Evolutionary conservation across 2,888 invertebrate genomes (phyloP), one percentile per base, ranked within the genome.

Genomic region (Flabesymbios commensalis): DNA sequence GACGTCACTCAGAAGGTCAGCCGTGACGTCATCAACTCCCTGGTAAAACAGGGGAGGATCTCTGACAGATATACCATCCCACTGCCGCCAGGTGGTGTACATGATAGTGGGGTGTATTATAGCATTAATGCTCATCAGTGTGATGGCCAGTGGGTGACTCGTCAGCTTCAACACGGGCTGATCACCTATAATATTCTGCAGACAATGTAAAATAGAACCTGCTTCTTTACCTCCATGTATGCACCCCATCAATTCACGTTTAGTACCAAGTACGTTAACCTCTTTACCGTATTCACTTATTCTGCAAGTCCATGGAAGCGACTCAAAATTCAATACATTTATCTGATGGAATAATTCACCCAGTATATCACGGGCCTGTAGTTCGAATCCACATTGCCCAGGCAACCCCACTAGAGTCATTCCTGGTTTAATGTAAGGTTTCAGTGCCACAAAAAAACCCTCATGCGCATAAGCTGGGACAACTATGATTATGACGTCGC

Each of bases 401-500:
- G 77, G 75, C 60, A 74, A 62, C 1, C 75, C 77, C 17, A 72
- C 69, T 4, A 77, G 65, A 10, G 71, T 64, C 1, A 74, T 68
- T 41, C 74, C 72, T 2, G 70, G 68, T 33, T 73, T 61, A 1
- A 77, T 32, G 45, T 68, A 65, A 3, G 71, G 69, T 28, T 63
- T 59, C 28, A 77, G 68, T 3, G 69, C 72, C 28, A 66, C 53
- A 28, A 77, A 68, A 57, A 76, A 77, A 42, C 67, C 63, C 39
- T 67, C 69, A 59, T 77, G 77, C 1, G 75, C 77, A 54, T 75
- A 77, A 0, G 75, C 77, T 14, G 77, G 77, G 0, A 77, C 75
- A 0, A 70, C 68, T 47, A 77, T 65, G 28, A 74, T 72, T 10
- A 77, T 64, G 22, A 74, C 63, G 47, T 72, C 70, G 1, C 69